Base-by-base conservation (phyloP, 53 echinoderm and acorn worm genomes). In the Temnopleurus reevesii region DNA sequence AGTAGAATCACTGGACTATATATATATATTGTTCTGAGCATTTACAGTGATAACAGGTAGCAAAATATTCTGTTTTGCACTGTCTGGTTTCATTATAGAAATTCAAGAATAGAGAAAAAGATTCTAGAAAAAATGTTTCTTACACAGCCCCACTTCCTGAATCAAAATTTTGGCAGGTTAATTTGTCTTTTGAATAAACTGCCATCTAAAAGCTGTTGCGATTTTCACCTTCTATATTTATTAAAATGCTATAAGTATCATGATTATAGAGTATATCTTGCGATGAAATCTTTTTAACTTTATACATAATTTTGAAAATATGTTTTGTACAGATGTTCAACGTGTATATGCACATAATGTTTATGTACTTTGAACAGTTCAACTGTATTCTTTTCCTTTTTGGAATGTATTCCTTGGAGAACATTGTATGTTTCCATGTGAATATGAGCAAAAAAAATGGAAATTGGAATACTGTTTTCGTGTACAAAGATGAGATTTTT, bases 291-390 rank as follows among this genome's bases (percentile, higher is more conserved):
- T 79, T 79, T 79, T 79, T 79, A 79, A 79, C 79, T 79, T 79
- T 79, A 79, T 79, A 79, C 13, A 79, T 79, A 79, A 47, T 79
- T 79, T 79, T n/a, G 46, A 79, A 17, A 79, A 77, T 45, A 35
- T 25, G 13, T 71, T 41, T 41, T 71, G 71, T 71, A 71, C 71
- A 71, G 71, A 12, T 63, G 63, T 79, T 46, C 24, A 28, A 26
- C 26, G 29, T 79, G 79, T 79, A n/a, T n/a, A n/a, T n/a, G n/a
- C n/a, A 79, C 79, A 79, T 79, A 79, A 49, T 79, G 30, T 28
- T 28, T 46, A 79, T 49, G 79, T 79, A 49, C 79, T 49, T 46
- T 77, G 36, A 47, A 49, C 44, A 18, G 36, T n/a, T 79, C 43
- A 46, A 28, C 12, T 79, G 79, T 79, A 79, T 79, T 79, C 79